These are phyloP conservation scores for Mareca penelope DNA, from an alignment of 2,797 vertebrate genomes.

Conservation along the genomic window DNA sequence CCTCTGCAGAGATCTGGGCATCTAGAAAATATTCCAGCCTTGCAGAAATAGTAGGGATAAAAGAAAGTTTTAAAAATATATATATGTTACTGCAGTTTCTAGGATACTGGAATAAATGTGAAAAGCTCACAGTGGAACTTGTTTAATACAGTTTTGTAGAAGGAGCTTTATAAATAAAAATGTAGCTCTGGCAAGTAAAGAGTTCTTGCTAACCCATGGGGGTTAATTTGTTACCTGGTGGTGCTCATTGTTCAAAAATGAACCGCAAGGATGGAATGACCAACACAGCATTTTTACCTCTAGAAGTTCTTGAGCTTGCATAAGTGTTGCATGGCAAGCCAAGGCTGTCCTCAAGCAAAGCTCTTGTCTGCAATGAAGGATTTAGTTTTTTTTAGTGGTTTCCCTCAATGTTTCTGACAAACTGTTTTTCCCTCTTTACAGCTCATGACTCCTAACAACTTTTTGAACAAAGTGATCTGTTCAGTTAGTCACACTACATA, in stretches of 20 bases:
- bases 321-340: not conserved
- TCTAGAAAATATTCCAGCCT: not conserved
- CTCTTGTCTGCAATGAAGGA: not conserved
- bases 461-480: not conserved
- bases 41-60: not conserved
- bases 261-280: not conserved
- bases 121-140: not conserved
- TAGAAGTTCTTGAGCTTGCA: not conserved
- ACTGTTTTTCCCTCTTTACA: not conserved
- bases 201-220: not conserved
- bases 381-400: not conserved
- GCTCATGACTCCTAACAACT: conserved; percentile 14
- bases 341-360: not conserved
- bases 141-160: not conserved
- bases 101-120: not conserved
- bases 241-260: not conserved
- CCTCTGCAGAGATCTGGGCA: not conserved
- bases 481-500: conserved; percentile 20
- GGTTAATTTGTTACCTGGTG: not conserved
- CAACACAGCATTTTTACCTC: not conserved
- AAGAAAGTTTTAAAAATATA: not conserved
- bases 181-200: not conserved
- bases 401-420: not conserved
- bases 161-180: not conserved
- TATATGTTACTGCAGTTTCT: not conserved